phyloP scores from a whole-genome alignment of 2,888 invertebrate genomes.

The Pammene aurita region DNA sequence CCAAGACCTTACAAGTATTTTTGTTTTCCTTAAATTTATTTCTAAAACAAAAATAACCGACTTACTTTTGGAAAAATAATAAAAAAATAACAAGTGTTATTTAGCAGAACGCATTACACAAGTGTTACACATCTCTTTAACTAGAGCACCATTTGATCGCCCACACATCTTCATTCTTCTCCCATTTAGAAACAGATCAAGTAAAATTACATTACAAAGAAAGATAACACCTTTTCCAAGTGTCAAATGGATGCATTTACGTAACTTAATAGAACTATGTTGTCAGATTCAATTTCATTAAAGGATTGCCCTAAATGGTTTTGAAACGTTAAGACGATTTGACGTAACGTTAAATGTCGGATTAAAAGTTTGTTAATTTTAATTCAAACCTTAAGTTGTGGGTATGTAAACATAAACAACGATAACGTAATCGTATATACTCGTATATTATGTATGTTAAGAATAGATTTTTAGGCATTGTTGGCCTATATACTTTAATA shows the following conservation, averaged over 20 bases:
- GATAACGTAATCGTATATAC: too few species aligned
- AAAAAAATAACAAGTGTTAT: too few species aligned
- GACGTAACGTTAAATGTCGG: constrained; percentile 20
- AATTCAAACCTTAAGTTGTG: too few species aligned
- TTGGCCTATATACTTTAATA: too few species aligned
- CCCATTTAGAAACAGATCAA: constrained; percentile 15
- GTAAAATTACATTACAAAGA: not conserved
- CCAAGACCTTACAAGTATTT: too few species aligned
- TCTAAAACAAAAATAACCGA: too few species aligned
- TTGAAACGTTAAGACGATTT: constrained; percentile 18
- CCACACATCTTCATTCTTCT: not conserved
- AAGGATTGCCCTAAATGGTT: constrained; percentile 33
- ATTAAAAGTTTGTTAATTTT: not conserved
- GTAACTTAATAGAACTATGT: constrained; percentile 24
- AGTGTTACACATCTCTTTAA: constrained; percentile 17
- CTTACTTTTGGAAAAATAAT: too few species aligned
- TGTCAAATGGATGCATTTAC: constrained; percentile 25
- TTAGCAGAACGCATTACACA: constrained; percentile 2
- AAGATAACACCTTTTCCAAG: constrained; percentile 11
- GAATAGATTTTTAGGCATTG: too few species aligned
- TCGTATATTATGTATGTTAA: too few species aligned
- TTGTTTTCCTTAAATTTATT: too few species aligned
- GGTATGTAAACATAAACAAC: too few species aligned
- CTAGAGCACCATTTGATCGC: constrained; percentile 6
- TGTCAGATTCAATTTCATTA: constrained; percentile 36